A percentile compares a stretch with the other conserved stretches of the same genome.
Conservation (phyloP, 1,140 invertebrate species). For the Ganaspis sp. region DNA sequence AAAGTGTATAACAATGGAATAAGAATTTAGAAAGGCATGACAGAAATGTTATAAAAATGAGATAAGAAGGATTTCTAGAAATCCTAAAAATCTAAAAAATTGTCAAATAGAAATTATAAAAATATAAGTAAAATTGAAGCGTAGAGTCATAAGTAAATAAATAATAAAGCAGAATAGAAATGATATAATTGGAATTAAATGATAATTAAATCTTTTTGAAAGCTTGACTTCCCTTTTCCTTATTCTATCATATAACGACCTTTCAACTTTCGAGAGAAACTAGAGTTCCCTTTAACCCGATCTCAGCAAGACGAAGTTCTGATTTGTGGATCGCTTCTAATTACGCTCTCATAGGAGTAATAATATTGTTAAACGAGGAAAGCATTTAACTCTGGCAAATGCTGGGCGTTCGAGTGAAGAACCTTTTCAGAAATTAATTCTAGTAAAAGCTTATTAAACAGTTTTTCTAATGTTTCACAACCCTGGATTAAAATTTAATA, state of each 20-base stretch:
- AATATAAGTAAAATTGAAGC: too few relatives aligned
- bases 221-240: not conserved
- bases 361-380: conserved; percentile 23
- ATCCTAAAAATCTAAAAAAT: too few relatives aligned
- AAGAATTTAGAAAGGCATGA: too few relatives aligned
- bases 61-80: too few relatives aligned
- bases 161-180: not conserved
- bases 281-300: conserved; percentile 42
- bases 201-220: not conserved
- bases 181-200: not conserved
- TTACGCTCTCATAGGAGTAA: conserved; percentile 34
- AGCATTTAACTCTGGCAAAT: not conserved
- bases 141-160: not conserved
- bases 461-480: not conserved
- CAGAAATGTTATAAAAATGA: too few relatives aligned
- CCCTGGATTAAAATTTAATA: not conserved
- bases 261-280: conserved; percentile 32
- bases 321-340: conserved; percentile 47
- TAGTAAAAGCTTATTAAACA: not conserved
- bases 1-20: too few relatives aligned
- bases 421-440: not conserved
- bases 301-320: conserved; percentile 37
- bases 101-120: too few relatives aligned
- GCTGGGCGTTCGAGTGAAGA: not conserved
- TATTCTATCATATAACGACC: conserved; percentile 1